Base-by-base conservation (phyloP, 2,888 invertebrate species). In the Diadegma fenestrale region DNA sequence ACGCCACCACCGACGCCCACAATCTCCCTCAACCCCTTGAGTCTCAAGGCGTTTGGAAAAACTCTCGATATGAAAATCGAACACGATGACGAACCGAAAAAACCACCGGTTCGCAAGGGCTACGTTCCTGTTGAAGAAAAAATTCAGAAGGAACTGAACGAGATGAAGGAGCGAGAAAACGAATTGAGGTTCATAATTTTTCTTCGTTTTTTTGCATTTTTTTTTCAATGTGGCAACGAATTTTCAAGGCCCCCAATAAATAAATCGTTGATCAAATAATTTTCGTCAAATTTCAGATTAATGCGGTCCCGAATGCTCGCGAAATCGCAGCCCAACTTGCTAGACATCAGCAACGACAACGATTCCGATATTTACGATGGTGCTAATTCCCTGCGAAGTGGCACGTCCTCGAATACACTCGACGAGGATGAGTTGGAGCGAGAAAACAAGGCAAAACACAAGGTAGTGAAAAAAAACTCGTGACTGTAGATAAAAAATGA, bases 91-190 rank as follows among this genome's bases (percentile, higher is more conserved):
- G 92, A 92, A 51, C 91, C 92, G 8, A 92, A 90, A 68, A 92
- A 91, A 37, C 93, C 92, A 88, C 96, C 96, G 0, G 95, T 96
- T 45, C 95, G 97, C 80, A 97, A 97, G 88, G 97, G 97, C 19
- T 97, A 96, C 93, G 96, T 97, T 5, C 97, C 98, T 0, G 97
- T 98, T 2, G 98, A 98, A 92, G 97, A 97, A 90, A 98, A 97
- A 94, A 98, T 98, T 89, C 97, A 97, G 91, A 96, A 96, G 87
- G 98, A 98, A 93, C 94, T 98, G 73, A 95, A 96, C 91, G 98
- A 98, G 90, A 97, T 98, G 95, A 97, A 97, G 91, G 96, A 96
- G 87, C 95, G 98, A 79, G 98, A 98, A 91, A 96, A 96, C 87
- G 98, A 98, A 91, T 94, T 98, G 63, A 97, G 97, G 95, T 95